phyloP scores from a whole-genome alignment of 2,888 invertebrate species.

The Danaus chrysippus region DNA sequence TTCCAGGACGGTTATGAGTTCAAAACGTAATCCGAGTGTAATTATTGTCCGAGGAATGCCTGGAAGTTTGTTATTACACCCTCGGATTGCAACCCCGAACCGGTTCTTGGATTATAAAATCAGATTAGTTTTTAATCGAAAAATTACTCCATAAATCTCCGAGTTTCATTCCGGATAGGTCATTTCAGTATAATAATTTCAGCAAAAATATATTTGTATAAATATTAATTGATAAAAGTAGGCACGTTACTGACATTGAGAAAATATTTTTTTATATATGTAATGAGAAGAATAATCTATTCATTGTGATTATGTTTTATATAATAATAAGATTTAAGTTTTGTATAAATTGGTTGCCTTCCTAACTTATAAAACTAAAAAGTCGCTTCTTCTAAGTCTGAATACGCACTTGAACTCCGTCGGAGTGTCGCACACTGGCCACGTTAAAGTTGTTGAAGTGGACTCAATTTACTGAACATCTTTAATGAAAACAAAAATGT shows the following conservation, averaged over 20 bases:
- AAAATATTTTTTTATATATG: no score
- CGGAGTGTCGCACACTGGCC: slow-evolving; percentile 6
- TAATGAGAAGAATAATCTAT: no score
- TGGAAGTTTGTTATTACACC: slow-evolving; percentile 61
- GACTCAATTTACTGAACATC: slow-evolving; percentile 6
- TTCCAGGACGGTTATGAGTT: slow-evolving; percentile 67
- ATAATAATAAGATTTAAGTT: neutral
- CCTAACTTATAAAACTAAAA: neutral
- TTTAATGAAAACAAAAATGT: slow-evolving; percentile 1
- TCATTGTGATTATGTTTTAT: no score
- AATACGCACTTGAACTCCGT: slow-evolving; percentile 2
- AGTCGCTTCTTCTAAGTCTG: neutral
- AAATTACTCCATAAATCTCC: slow-evolving; percentile 13
- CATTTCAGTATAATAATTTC: no score
- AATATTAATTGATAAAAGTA: no score
- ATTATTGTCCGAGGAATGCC: slow-evolving; percentile 72
- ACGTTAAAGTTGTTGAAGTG: slow-evolving; percentile 4
- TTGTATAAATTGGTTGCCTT: neutral
- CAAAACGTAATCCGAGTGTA: slow-evolving; percentile 57
- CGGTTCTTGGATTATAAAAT: slow-evolving; percentile 33
- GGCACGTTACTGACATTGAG: no score
- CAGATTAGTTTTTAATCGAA: slow-evolving; percentile 34
- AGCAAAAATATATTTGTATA: no score
- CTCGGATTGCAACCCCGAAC: slow-evolving; percentile 39
- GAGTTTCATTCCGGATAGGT: no score